phyloP scores from a whole-genome alignment of 2,113 vertebrate genomes.

The Arvicanthis niloticus region DNA sequence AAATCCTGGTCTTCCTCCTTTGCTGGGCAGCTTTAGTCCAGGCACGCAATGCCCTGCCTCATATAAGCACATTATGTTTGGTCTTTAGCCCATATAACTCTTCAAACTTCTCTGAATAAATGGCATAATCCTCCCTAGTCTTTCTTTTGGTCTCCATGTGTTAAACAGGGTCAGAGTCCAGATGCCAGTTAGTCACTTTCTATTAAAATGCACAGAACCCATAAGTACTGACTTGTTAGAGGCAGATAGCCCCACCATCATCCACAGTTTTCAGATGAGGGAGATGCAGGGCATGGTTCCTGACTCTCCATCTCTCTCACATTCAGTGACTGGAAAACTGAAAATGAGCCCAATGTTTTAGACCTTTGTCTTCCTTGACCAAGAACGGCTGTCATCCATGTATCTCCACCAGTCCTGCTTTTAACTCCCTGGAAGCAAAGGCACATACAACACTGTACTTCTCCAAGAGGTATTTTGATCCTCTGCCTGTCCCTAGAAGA shows the following conservation, averaged over 20 bases:
- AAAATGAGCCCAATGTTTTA: background rate
- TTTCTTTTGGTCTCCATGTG: conserved; percentile 19
- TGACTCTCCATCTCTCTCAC: background rate
- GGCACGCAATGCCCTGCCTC: background rate
- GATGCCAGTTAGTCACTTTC: background rate
- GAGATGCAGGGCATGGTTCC: background rate
- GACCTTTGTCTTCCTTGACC: background rate
- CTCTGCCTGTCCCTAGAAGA: background rate
- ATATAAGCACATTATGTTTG: background rate
- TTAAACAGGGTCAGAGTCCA: conserved; percentile 24
- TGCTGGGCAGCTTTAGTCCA: background rate
- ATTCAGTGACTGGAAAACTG: background rate
- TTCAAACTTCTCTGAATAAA: background rate
- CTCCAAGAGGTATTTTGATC: background rate
- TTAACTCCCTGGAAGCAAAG: background rate
- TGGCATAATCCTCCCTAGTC: background rate
- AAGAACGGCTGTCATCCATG: background rate
- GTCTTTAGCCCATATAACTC: background rate
- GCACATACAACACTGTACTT: background rate
- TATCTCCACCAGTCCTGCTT: no score
- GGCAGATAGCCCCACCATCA: background rate
- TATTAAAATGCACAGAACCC: background rate
- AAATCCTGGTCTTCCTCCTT: background rate
- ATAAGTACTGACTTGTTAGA: background rate
- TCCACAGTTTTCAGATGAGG: conserved; percentile 43